phyloP scores from a whole-genome alignment of 2,113 vertebrate species.

The Leucosticte australis region DNA sequence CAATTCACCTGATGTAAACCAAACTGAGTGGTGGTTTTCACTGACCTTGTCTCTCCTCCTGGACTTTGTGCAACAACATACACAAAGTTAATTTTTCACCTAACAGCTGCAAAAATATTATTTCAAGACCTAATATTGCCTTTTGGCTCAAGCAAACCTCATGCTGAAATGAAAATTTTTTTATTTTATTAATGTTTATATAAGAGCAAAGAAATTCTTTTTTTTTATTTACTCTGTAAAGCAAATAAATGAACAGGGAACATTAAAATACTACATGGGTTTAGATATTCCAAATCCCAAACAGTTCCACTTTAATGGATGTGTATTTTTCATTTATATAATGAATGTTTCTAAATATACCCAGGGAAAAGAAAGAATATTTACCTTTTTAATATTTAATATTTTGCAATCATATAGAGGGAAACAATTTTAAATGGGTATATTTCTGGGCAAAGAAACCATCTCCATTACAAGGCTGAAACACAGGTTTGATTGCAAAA shows the following conservation, averaged over 20 bases:
- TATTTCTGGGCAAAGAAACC: not conserved
- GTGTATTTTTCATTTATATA: not conserved
- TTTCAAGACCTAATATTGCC: not conserved
- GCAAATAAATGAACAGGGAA: not conserved
- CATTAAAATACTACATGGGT: not conserved
- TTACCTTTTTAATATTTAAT: constrained; percentile 32
- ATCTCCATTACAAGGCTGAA: not conserved
- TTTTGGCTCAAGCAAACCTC: not conserved
- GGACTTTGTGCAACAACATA: not conserved
- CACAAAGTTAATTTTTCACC: not conserved
- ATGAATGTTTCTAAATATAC: constrained; percentile 19
- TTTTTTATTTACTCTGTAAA: constrained; percentile 8
- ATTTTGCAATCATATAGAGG: not conserved
- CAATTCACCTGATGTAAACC: not conserved
- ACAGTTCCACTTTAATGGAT: not conserved
- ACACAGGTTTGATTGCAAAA: not conserved
- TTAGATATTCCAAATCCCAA: not conserved
- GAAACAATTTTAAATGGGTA: not conserved
- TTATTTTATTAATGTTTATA: constrained; percentile 3
- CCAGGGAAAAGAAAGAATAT: constrained; percentile 1
- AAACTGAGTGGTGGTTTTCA: not conserved
- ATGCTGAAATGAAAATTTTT: not conserved
- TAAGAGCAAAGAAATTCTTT: not conserved
- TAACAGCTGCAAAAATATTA: not conserved
- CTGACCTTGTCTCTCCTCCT: not conserved